Percentiles rank a stretch among this genome's conserved stretches.
These are phyloP conservation scores for Palythoa grandis DNA, from an alignment of 92 coral and sea anemone genomes.

Conservation along the genomic window DNA sequence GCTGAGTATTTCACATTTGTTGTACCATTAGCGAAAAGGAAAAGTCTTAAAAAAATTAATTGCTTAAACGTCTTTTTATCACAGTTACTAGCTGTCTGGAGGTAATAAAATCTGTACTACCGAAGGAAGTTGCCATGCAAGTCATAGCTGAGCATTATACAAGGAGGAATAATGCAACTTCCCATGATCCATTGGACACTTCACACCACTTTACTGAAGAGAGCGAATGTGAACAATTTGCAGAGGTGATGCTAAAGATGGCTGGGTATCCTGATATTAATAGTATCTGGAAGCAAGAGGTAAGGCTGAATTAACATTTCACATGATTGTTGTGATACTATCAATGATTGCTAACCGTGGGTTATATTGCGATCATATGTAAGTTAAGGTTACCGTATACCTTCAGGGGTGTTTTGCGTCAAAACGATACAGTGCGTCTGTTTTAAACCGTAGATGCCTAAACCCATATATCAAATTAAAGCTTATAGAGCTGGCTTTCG, in stretches of 20 bases:
- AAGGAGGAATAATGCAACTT: conserved; percentile 6
- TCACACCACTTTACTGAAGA: conserved; percentile 1
- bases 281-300: conserved; percentile 9
- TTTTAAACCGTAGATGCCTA: too few species aligned
- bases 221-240: conserved; percentile 26
- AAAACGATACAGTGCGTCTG: too few species aligned
- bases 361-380: too few species aligned
- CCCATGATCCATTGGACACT: not conserved
- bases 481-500: too few species aligned
- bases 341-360: too few species aligned
- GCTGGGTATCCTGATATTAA: conserved; percentile 20
- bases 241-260: conserved; percentile 14
- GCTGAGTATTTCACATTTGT: not conserved
- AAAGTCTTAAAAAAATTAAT: not conserved
- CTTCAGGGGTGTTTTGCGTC: too few species aligned
- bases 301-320: not conserved
- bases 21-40: not conserved
- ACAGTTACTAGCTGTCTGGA: conserved; percentile 24
- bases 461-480: too few species aligned
- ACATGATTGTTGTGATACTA: too few species aligned
- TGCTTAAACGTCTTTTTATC: not conserved
- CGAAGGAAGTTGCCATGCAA: conserved; percentile 30
- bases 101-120: conserved; percentile 22
- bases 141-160: conserved; percentile 27
- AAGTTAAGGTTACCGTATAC: too few species aligned